These are phyloP conservation scores for Drosophila ogumai DNA, from an alignment of 1,140 invertebrate genomes.

Conservation along the genomic window DNA sequence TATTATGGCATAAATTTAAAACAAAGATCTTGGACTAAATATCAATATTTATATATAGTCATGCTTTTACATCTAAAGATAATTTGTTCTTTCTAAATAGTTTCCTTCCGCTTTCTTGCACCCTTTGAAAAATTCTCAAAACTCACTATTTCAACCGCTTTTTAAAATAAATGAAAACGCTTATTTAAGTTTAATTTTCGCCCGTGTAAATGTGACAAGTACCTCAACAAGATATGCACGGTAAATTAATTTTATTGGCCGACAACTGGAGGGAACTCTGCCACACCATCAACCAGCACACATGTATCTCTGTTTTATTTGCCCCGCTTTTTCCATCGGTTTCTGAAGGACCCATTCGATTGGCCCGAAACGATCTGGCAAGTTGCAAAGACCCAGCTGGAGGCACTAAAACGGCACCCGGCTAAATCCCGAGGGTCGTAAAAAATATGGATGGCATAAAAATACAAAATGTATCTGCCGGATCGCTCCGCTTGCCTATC, in stretches of 20 bases:
- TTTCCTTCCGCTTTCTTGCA: too few species aligned
- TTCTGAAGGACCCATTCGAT: conserved; percentile 7
- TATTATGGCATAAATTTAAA: too few species aligned
- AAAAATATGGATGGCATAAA: conserved; percentile 47
- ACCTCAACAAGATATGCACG: not conserved
- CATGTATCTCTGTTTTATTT: conserved; percentile 2
- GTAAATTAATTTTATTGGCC: conserved; percentile 14
- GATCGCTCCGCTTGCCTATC: conserved; percentile 31
- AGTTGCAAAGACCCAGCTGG: conserved; percentile 43
- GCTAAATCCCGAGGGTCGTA: conserved; percentile 28
- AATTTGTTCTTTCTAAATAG: too few species aligned
- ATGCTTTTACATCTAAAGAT: too few species aligned
- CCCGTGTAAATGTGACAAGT: not conserved
- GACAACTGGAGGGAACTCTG: not conserved
- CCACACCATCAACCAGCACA: not conserved
- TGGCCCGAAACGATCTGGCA: conserved; percentile 30
- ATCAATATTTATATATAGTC: too few species aligned
- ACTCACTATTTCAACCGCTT: too few species aligned
- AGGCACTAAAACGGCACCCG: conserved; percentile 15
- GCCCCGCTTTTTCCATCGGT: not conserved
- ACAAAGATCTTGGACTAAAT: too few species aligned
- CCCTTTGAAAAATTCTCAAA: too few species aligned
- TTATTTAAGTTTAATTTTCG: not conserved
- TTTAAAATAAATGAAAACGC: too few species aligned
- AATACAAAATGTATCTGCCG: conserved; percentile 44